Conservation (phyloP, 2,797 vertebrate genomes). For the Sebastolobus altivelis region DNA sequence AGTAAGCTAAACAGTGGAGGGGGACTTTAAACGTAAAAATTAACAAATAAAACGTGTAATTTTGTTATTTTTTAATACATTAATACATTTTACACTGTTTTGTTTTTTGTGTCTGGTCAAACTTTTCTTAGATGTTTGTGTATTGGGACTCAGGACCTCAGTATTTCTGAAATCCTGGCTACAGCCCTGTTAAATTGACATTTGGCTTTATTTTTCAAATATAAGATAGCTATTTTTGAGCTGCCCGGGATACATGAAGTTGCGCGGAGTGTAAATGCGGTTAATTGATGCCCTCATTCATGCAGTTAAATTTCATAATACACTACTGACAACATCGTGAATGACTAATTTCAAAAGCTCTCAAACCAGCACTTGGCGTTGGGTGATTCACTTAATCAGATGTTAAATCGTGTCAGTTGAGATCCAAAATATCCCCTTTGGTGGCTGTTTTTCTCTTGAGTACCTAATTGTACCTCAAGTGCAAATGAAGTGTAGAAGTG, state of each 20-base stretch:
- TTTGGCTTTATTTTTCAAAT: neutral
- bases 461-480: neutral
- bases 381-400: neutral
- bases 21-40: neutral
- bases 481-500: neutral
- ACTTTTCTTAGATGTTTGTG: neutral
- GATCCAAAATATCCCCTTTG: neutral
- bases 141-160: neutral
- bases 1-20: neutral
- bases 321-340: neutral
- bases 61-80: neutral
- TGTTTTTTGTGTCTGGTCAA: neutral
- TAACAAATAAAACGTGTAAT: neutral
- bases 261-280: neutral
- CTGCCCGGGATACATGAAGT: neutral
- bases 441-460: neutral
- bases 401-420: neutral
- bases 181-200: neutral
- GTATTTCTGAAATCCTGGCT: neutral
- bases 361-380: neutral
- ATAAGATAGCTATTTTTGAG: neutral
- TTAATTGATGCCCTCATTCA: conserved; percentile 13
- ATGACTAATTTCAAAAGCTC: conserved; percentile 24
- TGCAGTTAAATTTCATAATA: neutral
- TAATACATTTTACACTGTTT: neutral